Evolutionary conservation across 2,797 vertebrate genomes (phyloP).

Genomic region (Varecia variegata): DNA sequence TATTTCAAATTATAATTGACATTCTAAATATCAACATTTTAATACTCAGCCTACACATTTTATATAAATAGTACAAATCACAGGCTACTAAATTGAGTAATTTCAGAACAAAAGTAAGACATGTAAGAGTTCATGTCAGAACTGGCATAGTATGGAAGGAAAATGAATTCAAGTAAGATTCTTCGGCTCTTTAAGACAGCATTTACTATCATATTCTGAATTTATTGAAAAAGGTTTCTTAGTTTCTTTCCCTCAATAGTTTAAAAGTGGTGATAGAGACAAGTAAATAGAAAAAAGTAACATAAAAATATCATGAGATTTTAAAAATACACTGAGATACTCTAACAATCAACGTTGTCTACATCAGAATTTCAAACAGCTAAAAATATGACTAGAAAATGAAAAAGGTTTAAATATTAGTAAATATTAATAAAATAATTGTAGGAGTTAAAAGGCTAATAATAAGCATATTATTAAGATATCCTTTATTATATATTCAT

Average conservation of each 20-base stretch:
- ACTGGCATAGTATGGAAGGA: neutral
- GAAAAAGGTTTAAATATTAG: conserved; percentile 30
- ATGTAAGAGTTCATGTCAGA: neutral
- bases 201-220: neutral
- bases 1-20: neutral
- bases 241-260: conserved; percentile 8
- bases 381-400: conserved; percentile 21
- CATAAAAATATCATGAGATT: neutral
- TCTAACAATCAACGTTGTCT: neutral
- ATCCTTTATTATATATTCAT: conserved; percentile 26
- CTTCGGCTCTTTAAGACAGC: neutral
- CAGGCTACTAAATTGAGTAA: neutral
- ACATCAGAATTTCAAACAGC: conserved; percentile 27
- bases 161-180: conserved; percentile 34
- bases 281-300: neutral
- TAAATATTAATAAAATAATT: conserved; percentile 7
- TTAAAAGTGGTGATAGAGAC: conserved; percentile 27
- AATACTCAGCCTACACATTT: neutral
- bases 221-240: conserved; percentile 15
- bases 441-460: neutral
- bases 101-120: neutral
- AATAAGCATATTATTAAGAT: neutral
- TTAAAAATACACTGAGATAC: neutral
- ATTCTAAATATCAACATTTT: neutral
- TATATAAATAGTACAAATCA: neutral